Percentiles rank a stretch among this genome's conserved stretches.
Conservation (phyloP, 2,113 vertebrate genomes). For the Vireo altiloquus region DNA sequence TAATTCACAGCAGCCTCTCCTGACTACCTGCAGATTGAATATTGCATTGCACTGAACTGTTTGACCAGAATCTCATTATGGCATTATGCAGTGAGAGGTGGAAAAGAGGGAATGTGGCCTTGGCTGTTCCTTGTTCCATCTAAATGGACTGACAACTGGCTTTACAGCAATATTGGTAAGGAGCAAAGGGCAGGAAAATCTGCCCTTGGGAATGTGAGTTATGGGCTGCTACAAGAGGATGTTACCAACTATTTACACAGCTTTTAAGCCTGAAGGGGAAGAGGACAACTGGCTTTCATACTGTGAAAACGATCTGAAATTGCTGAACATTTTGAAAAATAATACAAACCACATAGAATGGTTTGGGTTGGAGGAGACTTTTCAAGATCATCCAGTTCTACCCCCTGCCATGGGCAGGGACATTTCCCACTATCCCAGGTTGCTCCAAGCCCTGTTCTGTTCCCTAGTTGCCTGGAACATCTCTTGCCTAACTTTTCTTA, state of each 20-base stretch:
- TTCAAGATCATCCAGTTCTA: background rate
- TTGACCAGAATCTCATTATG: conserved; percentile 13
- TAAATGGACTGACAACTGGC: background rate
- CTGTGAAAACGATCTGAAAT: background rate
- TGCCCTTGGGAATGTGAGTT: conserved; percentile 17
- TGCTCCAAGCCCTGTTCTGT: background rate
- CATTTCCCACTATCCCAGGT: background rate
- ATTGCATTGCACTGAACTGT: background rate
- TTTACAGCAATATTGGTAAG: background rate
- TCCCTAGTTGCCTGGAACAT: background rate
- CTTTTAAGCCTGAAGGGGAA: background rate
- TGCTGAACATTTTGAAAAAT: background rate
- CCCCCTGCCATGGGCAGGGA: background rate
- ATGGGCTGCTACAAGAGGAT: background rate
- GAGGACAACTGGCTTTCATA: background rate
- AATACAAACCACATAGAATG: background rate
- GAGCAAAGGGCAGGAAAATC: conserved; percentile 1
- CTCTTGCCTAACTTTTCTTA: background rate
- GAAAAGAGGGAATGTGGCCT: conserved; percentile 20
- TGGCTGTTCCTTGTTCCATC: background rate
- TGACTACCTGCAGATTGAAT: background rate
- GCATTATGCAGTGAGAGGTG: background rate
- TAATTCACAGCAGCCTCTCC: background rate
- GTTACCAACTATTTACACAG: background rate
- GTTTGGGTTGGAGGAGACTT: background rate